Conservation (phyloP, 2,113 vertebrate genomes). For the Notothenia rossii region DNA sequence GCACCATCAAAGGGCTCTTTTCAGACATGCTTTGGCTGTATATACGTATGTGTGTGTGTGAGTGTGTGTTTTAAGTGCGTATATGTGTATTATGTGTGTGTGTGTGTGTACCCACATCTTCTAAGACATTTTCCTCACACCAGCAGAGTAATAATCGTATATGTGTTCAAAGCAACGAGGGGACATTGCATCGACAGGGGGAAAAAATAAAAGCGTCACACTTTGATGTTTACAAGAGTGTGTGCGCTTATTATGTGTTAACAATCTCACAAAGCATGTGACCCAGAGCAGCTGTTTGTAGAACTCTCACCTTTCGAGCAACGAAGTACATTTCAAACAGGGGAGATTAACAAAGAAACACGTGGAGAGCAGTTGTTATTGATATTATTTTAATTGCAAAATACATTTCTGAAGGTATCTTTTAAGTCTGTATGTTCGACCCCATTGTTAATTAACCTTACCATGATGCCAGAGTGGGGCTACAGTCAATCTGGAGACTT, state of each 20-base stretch:
- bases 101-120: slow-evolving; percentile 1
- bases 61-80: background rate
- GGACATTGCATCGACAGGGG: background rate
- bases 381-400: background rate
- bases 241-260: slow-evolving; percentile 64
- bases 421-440: background rate
- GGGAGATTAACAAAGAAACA: slow-evolving; percentile 18
- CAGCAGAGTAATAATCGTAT: slow-evolving; percentile 24
- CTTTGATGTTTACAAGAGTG: slow-evolving; percentile 70
- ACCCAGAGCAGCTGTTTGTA: slow-evolving; percentile 64
- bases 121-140: slow-evolving; percentile 25
- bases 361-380: background rate
- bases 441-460: background rate
- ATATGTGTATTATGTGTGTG: background rate
- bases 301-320: slow-evolving; percentile 50
- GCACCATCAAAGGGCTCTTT: slow-evolving; percentile 73
- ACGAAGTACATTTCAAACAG: slow-evolving; percentile 24
- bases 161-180: slow-evolving; percentile 42
- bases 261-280: slow-evolving; percentile 63
- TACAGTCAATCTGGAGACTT: background rate
- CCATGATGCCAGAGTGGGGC: background rate
- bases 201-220: slow-evolving; percentile 8
- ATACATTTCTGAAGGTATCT: background rate
- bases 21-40: slow-evolving; percentile 56
- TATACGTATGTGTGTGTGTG: background rate